phyloP scores from a whole-genome alignment of 1,140 invertebrate species.

The Archivesica marissinica region DNA sequence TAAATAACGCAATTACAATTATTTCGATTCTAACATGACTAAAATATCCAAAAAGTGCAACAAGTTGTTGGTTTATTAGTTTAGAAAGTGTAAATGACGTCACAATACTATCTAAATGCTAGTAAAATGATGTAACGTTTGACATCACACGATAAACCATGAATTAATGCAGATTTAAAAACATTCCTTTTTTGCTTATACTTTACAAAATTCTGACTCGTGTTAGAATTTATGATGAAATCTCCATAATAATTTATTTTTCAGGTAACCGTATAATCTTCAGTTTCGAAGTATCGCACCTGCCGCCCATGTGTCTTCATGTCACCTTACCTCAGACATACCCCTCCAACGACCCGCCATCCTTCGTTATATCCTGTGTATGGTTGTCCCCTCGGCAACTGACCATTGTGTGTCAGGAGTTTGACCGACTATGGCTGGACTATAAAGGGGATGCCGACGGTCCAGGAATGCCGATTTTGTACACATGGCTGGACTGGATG shows the following conservation, averaged over 20 bases:
- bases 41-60: too few relatives aligned
- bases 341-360: conserved; percentile 68
- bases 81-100: background rate
- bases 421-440: conserved; percentile 71
- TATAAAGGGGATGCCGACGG: background rate
- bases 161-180: background rate
- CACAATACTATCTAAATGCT: background rate
- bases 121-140: background rate
- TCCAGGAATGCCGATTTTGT: conserved; percentile 69
- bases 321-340: conserved; percentile 71
- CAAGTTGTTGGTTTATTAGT: background rate
- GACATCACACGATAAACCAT: background rate
- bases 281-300: conserved; percentile 67
- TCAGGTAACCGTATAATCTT: conserved; percentile 70
- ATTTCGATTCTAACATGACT: too few relatives aligned
- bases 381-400: conserved; percentile 70
- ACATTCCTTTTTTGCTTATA: background rate
- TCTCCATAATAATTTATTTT: background rate
- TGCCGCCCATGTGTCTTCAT: conserved; percentile 70
- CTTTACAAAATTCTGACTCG: background rate
- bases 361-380: conserved; percentile 68
- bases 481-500: conserved; percentile 75
- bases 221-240: background rate
- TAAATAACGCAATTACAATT: too few relatives aligned
- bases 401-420: conserved; percentile 59